These are phyloP conservation scores for Bergia sp. DNA, from an alignment of 92 coral and sea anemone species.

Conservation along the genomic window DNA sequence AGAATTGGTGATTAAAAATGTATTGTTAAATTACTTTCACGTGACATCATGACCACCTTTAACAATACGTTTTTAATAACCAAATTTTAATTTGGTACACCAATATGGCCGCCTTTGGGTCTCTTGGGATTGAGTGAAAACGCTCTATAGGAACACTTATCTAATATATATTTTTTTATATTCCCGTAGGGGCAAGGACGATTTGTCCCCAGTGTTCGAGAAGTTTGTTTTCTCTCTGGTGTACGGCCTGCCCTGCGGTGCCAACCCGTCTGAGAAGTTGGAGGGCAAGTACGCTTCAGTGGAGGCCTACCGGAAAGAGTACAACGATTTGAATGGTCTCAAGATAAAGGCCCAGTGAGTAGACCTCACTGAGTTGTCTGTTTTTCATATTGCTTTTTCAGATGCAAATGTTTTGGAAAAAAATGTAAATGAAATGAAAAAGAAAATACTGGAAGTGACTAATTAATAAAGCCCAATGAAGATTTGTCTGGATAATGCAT, in stretches of 20 bases:
- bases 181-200: slow-evolving; percentile 70
- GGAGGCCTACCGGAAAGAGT: slow-evolving; percentile 74
- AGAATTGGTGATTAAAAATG: too few species aligned
- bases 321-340: slow-evolving; percentile 71
- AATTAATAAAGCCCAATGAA: background rate
- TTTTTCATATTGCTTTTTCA: background rate
- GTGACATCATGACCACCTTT: too few species aligned
- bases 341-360: slow-evolving; percentile 79
- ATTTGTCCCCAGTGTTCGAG: slow-evolving; percentile 73
- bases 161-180: background rate
- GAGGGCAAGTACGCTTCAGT: slow-evolving; percentile 78
- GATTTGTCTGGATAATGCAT: too few species aligned
- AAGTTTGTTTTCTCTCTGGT: slow-evolving; percentile 85
- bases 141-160: background rate
- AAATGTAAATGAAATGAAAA: background rate
- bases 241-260: slow-evolving; percentile 83
- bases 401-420: background rate
- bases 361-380: background rate
- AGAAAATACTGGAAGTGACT: background rate
- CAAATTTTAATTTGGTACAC: too few species aligned
- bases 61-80: too few species aligned
- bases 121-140: too few species aligned
- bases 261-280: slow-evolving; percentile 52
- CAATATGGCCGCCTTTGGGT: too few species aligned
- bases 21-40: too few species aligned